These are phyloP conservation scores for Therioaphis trifolii DNA, from an alignment of 2,888 invertebrate species.

Conservation along the genomic window DNA sequence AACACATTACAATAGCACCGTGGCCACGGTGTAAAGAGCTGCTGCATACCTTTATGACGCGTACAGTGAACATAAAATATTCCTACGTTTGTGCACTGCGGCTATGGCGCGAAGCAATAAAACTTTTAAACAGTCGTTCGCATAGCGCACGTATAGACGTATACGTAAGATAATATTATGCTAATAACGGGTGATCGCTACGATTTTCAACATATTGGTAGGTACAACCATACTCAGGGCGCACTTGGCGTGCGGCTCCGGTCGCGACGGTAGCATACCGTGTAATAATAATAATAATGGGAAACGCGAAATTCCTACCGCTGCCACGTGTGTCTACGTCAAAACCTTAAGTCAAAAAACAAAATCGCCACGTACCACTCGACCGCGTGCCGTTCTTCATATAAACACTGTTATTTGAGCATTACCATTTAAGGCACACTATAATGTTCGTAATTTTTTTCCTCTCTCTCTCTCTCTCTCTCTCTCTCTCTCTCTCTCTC, in stretches of 20 bases:
- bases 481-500: background rate
- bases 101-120: too few species aligned
- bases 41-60: background rate
- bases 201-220: too few species aligned
- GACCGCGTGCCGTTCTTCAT: slow-evolving; percentile 23
- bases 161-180: background rate
- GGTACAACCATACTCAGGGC: too few species aligned
- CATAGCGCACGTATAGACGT: background rate
- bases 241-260: too few species aligned
- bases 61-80: background rate
- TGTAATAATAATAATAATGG: background rate
- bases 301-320: slow-evolving; percentile 12
- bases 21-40: background rate
- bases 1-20: background rate
- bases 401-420: slow-evolving; percentile 50
- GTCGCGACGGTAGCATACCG: too few species aligned
- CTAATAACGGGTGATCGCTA: too few species aligned
- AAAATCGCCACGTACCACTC: background rate
- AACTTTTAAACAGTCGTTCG: background rate
- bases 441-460: slow-evolving; percentile 41
- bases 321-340: background rate
- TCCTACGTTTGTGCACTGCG: background rate
- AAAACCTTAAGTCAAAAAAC: background rate
- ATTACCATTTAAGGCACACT: slow-evolving; percentile 52
- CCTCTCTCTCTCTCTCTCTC: background rate